phyloP scores from a whole-genome alignment of 2,888 invertebrate species.

The Melanargia galathea region DNA sequence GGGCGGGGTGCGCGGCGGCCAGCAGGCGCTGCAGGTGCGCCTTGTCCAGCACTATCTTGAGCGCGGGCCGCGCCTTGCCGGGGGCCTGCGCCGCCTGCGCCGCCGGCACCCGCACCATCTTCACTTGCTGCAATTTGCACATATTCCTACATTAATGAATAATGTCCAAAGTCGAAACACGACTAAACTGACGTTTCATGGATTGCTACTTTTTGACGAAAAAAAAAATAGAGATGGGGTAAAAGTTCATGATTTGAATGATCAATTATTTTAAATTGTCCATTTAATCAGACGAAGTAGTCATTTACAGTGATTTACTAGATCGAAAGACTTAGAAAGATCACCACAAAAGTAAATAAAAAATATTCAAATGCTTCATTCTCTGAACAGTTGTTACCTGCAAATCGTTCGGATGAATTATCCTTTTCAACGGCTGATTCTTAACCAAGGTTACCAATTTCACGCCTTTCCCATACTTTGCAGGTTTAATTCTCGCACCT shows the following conservation, averaged over 20 bases:
- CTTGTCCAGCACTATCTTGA: conserved; percentile 75
- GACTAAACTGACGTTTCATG: no score
- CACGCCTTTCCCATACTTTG: conserved; percentile 18
- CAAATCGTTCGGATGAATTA: conserved; percentile 30
- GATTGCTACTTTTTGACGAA: no score
- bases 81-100: conserved; percentile 18
- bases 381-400: conserved; percentile 20
- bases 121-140: conserved; percentile 48
- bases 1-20: conserved; percentile 46
- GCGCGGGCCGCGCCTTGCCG: conserved; percentile 52
- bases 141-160: no score
- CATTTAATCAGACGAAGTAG: no score
- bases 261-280: no score
- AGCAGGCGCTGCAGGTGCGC: conserved; percentile 59
- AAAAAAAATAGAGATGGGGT: no score
- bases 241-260: no score
- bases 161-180: no score
- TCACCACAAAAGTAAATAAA: no score
- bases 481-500: conserved; percentile 12
- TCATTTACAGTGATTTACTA: no score
- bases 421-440: conserved; percentile 29
- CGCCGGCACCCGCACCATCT: conserved; percentile 54
- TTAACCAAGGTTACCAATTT: conserved; percentile 34
- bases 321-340: no score
- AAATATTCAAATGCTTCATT: background rate